Conservation (phyloP, 2,113 vertebrate species). For the Phyllostomus hastatus region DNA sequence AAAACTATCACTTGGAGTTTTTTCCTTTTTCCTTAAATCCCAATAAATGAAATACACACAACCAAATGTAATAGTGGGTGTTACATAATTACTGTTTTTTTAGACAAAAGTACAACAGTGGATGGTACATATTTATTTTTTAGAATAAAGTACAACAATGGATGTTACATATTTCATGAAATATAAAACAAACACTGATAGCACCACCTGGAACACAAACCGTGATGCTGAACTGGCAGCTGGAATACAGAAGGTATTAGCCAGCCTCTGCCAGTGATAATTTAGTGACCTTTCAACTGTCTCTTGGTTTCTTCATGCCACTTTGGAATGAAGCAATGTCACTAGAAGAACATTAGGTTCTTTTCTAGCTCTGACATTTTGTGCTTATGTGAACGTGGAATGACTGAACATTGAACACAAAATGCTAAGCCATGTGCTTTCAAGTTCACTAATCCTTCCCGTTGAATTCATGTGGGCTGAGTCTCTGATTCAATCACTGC, state of each 20-base stretch:
- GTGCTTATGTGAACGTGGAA: background rate
- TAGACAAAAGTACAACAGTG: background rate
- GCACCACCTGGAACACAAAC: background rate
- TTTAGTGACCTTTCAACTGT: background rate
- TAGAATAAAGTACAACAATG: background rate
- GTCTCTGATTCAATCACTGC: background rate
- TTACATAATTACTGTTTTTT: background rate
- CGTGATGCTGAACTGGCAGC: background rate
- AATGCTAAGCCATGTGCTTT: slow-evolving; percentile 33
- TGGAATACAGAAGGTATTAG: background rate
- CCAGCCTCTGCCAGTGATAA: background rate
- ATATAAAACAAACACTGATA: background rate
- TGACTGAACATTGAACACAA: slow-evolving; percentile 39
- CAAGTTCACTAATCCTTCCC: slow-evolving; percentile 33
- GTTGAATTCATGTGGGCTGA: slow-evolving; percentile 14
- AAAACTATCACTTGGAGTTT: background rate
- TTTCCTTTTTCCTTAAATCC: background rate
- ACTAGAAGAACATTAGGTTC: background rate
- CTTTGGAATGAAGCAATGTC: slow-evolving; percentile 11
- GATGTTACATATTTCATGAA: background rate
- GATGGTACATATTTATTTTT: background rate
- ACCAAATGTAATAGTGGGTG: background rate
- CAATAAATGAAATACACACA: background rate
- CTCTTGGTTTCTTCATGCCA: background rate
- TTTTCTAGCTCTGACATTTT: slow-evolving; percentile 22